These are phyloP conservation scores for Liodrosophila aerea DNA, from an alignment of 2,888 invertebrate species.

Conservation along the genomic window DNA sequence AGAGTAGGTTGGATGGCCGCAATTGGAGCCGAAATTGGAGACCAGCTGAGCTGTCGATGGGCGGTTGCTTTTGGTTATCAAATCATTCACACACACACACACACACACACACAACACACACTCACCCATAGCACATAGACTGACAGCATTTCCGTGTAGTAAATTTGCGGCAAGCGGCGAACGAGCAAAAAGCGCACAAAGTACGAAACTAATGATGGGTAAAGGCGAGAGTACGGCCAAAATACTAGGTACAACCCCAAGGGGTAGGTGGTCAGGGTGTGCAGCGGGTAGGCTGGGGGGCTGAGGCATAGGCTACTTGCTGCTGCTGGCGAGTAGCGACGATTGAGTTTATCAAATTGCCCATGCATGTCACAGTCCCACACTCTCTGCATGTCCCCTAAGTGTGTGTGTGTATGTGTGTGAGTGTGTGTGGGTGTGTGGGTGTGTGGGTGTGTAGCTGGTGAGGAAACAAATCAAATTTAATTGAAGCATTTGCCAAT, in stretches of 20 bases:
- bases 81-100: constrained; percentile 23
- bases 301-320: too few relatives aligned
- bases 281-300: too few relatives aligned
- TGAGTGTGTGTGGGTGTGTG: constrained; percentile 18
- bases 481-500: constrained; percentile 61
- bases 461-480: constrained; percentile 66
- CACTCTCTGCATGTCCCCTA: too few relatives aligned
- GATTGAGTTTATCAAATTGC: constrained; percentile 65
- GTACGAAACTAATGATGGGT: constrained; percentile 69
- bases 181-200: constrained; percentile 68
- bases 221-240: constrained; percentile 34
- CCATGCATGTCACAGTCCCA: constrained; percentile 48
- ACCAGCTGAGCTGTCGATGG: constrained; percentile 49
- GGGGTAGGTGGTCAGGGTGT: too few relatives aligned
- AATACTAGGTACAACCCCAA: neutral
- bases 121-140: constrained; percentile 7
- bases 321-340: constrained; percentile 14
- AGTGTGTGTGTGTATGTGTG: constrained; percentile 3
- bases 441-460: too few relatives aligned
- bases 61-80: constrained; percentile 52
- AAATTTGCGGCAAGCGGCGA: constrained; percentile 68
- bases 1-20: too few relatives aligned
- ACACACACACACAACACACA: constrained; percentile 18
- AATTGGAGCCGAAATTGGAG: constrained; percentile 60
- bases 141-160: constrained; percentile 43